These are phyloP conservation scores for Pollenia angustigena DNA, from an alignment of 2,888 invertebrate species.

Conservation along the genomic window DNA sequence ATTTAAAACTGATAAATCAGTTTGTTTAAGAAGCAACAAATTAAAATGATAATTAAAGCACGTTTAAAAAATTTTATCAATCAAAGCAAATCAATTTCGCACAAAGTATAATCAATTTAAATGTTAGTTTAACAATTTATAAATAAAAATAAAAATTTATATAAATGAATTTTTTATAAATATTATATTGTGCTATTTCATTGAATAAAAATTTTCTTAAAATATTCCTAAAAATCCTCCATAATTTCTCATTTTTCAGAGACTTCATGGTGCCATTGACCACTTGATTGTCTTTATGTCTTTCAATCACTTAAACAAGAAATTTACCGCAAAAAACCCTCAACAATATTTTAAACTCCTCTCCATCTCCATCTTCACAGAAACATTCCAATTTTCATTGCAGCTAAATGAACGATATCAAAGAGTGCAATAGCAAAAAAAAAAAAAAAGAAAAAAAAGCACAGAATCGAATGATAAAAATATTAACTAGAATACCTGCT, in stretches of 20 bases:
- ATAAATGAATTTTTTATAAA: neutral
- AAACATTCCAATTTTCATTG: slow-evolving; percentile 31
- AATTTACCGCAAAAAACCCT: neutral
- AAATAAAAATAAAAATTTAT: too few species aligned
- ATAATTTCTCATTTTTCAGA: neutral
- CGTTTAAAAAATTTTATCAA: slow-evolving; percentile 39
- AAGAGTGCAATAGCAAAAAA: slow-evolving; percentile 20
- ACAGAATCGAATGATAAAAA: slow-evolving; percentile 29
- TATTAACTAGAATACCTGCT: slow-evolving; percentile 72
- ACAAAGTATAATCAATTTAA: slow-evolving; percentile 1
- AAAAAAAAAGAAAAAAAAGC: neutral
- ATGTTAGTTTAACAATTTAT: neutral
- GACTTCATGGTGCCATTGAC: slow-evolving; percentile 66
- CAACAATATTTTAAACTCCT: slow-evolving; percentile 38
- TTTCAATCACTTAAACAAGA: slow-evolving; percentile 37
- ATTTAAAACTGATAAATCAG: slow-evolving; percentile 4
- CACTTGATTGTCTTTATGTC: slow-evolving; percentile 37
- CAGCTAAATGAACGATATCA: slow-evolving; percentile 16
- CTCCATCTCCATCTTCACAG: slow-evolving; percentile 23
- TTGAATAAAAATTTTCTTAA: neutral
- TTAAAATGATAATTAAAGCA: slow-evolving; percentile 49
- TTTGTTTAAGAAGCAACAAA: slow-evolving; percentile 13
- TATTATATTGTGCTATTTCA: too few species aligned
- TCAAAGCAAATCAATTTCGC: slow-evolving; percentile 38
- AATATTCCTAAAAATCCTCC: neutral